Evolutionary conservation across 2,888 invertebrate genomes (phyloP).

Genomic region (Melanargia galathea): DNA sequence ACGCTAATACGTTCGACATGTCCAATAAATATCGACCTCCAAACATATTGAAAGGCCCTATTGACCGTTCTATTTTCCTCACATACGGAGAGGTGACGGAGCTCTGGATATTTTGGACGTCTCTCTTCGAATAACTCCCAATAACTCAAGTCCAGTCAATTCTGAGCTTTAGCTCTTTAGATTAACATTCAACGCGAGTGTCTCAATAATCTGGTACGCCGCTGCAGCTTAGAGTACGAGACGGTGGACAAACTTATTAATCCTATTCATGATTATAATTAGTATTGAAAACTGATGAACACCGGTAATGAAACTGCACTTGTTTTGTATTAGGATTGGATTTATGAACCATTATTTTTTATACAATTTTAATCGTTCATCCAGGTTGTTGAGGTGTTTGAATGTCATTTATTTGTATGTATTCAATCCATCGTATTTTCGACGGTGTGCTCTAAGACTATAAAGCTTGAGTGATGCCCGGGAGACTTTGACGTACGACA

Average conservation of each 20-base stretch:
- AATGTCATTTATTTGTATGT: no score
- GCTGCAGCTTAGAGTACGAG: constrained; percentile 47
- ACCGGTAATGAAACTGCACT: not conserved
- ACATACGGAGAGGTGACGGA: constrained; percentile 37
- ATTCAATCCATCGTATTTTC: not conserved
- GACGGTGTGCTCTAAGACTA: constrained; percentile 7
- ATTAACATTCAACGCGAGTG: constrained; percentile 40
- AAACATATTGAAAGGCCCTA: constrained; percentile 16
- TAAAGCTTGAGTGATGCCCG: constrained; percentile 62
- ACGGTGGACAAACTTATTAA: not conserved
- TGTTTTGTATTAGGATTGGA: no score
- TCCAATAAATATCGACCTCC: constrained; percentile 51
- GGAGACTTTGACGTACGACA: constrained; percentile 64
- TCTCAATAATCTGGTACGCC: constrained; percentile 45
- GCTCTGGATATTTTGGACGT: constrained; percentile 54
- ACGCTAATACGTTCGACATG: constrained; percentile 52
- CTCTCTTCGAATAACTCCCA: constrained; percentile 51
- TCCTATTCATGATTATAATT: not conserved
- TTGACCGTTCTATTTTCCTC: constrained; percentile 21
- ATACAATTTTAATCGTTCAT: no score
- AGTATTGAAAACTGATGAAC: not conserved
- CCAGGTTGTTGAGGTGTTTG: no score
- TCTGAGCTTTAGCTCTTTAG: constrained; percentile 46
- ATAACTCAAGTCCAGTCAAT: constrained; percentile 40
- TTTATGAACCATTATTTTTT: no score